A percentile compares a stretch with the other conserved stretches of the same genome.
Evolutionary conservation across 1,140 invertebrate species (phyloP).

Genomic region (Macrobrachium rosenbergii): DNA sequence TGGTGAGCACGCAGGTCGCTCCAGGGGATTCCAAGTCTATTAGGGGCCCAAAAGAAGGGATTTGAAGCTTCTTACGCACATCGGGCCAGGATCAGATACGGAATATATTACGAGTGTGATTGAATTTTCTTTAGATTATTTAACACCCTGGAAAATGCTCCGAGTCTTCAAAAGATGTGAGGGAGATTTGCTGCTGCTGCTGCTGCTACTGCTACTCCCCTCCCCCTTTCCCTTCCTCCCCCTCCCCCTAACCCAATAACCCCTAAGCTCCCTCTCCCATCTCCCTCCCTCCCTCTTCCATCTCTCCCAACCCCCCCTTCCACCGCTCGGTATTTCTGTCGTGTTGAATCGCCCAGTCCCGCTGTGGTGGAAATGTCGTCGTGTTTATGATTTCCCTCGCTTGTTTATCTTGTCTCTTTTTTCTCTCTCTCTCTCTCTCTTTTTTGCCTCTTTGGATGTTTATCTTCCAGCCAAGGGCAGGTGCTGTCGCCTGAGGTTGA

Average conservation of each 20-base stretch:
- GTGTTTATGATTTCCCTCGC: no score
- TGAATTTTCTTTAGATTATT: constrained; percentile 46
- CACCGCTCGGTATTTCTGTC: neutral
- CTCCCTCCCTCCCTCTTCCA: neutral
- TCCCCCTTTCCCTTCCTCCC: neutral
- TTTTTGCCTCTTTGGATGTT: no score
- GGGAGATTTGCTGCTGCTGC: constrained; percentile 7
- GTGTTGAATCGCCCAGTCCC: no score
- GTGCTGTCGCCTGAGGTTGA: no score
- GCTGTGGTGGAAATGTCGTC: no score
- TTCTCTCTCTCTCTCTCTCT: no score
- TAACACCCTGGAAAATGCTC: constrained; percentile 35
- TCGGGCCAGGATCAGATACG: constrained; percentile 26
- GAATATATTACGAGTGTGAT: constrained; percentile 49
- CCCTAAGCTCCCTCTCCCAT: neutral
- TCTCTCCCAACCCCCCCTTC: neutral
- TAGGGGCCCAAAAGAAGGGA: constrained; percentile 39
- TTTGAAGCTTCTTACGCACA: constrained; percentile 39
- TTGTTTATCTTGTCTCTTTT: no score
- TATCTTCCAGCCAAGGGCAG: no score
- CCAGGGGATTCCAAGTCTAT: constrained; percentile 46
- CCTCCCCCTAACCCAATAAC: no score
- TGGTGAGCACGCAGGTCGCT: constrained; percentile 33
- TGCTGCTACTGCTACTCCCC: no score
- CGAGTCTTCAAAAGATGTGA: constrained; percentile 6